These are phyloP conservation scores for Andricus curvator DNA, from an alignment of 2,888 invertebrate genomes.

Conservation along the genomic window DNA sequence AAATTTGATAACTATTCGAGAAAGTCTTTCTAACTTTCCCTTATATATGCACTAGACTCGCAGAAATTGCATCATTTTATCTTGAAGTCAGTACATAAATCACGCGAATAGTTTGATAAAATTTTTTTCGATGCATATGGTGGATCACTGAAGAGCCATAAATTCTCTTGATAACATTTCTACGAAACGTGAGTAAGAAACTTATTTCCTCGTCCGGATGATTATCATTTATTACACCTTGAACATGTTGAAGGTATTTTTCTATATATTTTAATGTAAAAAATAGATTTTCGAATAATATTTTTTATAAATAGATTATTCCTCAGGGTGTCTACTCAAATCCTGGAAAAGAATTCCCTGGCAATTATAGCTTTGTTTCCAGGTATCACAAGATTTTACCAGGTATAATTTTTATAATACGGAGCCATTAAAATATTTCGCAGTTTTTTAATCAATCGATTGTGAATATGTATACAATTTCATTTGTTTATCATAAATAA, in stretches of 20 bases:
- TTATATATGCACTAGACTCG: not conserved
- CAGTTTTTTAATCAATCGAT: too few relatives aligned
- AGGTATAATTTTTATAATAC: too few relatives aligned
- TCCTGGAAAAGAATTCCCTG: too few relatives aligned
- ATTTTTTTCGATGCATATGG: constrained; percentile 21
- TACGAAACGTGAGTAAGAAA: constrained; percentile 3
- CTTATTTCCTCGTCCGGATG: not conserved
- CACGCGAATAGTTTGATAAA: constrained; percentile 38
- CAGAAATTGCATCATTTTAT: not conserved
- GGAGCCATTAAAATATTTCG: too few relatives aligned
- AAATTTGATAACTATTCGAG: not conserved
- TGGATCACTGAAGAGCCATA: constrained; percentile 35
- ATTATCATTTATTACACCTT: not conserved
- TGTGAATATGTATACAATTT: too few relatives aligned
- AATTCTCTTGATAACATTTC: constrained; percentile 51
- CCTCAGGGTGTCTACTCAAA: too few relatives aligned
- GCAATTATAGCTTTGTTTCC: too few relatives aligned
- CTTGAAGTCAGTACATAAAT: constrained; percentile 9
- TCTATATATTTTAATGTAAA: too few relatives aligned
- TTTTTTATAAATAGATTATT: not conserved
- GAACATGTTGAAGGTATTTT: too few relatives aligned
- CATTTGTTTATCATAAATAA: too few relatives aligned
- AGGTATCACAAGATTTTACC: too few relatives aligned
- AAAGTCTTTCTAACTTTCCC: not conserved
- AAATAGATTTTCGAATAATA: too few relatives aligned